A percentile compares a stretch with the other conserved stretches of the same genome.
Evolutionary conservation across 2,113 vertebrate genomes (phyloP).

Genomic region (Fulmarus glacialis): DNA sequence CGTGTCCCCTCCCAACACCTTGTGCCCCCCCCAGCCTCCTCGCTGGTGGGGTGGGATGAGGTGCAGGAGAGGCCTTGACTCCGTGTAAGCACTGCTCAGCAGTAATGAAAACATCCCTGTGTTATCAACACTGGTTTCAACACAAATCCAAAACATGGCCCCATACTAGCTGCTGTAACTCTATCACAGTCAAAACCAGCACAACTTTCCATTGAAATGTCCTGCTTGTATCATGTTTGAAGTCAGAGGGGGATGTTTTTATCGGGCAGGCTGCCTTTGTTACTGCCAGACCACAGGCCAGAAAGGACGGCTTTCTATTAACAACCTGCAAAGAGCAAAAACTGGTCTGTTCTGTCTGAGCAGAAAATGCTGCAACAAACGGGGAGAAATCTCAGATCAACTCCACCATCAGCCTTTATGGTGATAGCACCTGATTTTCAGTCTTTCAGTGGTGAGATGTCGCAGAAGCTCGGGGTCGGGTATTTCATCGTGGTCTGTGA

Average conservation of each 20-base stretch:
- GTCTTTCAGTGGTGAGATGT: background rate
- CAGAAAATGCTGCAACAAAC: background rate
- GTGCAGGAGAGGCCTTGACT: background rate
- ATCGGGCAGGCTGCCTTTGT: background rate
- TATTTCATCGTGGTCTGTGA: fast-evolving
- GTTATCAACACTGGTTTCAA: background rate
- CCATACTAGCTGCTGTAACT: background rate
- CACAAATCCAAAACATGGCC: background rate
- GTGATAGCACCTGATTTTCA: background rate
- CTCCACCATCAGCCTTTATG: fast-evolving
- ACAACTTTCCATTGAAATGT: background rate
- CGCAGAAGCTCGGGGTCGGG: fast-evolving
- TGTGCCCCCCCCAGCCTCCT: background rate
- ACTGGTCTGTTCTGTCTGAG: background rate
- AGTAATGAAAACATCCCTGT: fast-evolving
- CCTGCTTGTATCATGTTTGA: background rate
- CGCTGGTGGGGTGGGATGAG: background rate
- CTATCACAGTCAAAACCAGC: background rate
- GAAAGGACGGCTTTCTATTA: background rate
- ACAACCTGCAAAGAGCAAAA: background rate
- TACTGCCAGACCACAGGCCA: background rate
- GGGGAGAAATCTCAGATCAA: background rate
- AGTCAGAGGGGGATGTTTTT: background rate
- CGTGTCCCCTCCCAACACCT: background rate
- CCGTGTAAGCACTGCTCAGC: background rate